Base-by-base conservation (phyloP, 2,113 vertebrate species). In the Saguinus midas region DNA sequence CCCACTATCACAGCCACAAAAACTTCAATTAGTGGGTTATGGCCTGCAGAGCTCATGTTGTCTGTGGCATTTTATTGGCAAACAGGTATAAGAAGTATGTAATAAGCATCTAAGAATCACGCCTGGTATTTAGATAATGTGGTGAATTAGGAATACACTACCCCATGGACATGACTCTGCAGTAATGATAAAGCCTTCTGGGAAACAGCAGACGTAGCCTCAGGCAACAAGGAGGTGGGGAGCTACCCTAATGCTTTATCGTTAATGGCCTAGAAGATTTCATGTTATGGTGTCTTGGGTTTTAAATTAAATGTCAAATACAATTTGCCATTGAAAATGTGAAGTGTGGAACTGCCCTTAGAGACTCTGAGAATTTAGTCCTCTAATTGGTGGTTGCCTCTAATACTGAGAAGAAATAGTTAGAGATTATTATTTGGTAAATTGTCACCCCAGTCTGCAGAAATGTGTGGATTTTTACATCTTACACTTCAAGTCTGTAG, bases 231-330 rank as follows among this genome's bases (percentile, higher is more conserved):
- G 48, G 64, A 84, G 40, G 52, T 57, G 66, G 89, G 75, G 87
- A 72, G 57, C 27, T 90, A 82, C 86, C 94, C 90, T 96, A 95
- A 92, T 96, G 57, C 25, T 97, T 97, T 95, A 90, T 94, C 97
- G 92, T 96, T 98, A 97, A 97, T 97, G 95, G 68, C 86, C 93
- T 79, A 97, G 93, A 97, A 97, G 89, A 70, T 96, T 98, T 98
- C 96, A 88, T 72, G 94, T 98, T 97, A 96, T 96, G 94, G 81
- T 98, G 87, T 96, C 97, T 87, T 94, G 57, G 86, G 82, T 96
- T 98, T 98, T 98, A 98, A 99, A 98, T 98, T 98, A 98, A 98
- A 98, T 98, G 98, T 98, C 98, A 98, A 97, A 98, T 98, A 97
- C 96, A 98, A 98, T 98, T 98, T 99, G 87, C 95, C 70, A 90